phyloP scores from a whole-genome alignment of 2,797 vertebrate species.

The Eulemur rubriventer region DNA sequence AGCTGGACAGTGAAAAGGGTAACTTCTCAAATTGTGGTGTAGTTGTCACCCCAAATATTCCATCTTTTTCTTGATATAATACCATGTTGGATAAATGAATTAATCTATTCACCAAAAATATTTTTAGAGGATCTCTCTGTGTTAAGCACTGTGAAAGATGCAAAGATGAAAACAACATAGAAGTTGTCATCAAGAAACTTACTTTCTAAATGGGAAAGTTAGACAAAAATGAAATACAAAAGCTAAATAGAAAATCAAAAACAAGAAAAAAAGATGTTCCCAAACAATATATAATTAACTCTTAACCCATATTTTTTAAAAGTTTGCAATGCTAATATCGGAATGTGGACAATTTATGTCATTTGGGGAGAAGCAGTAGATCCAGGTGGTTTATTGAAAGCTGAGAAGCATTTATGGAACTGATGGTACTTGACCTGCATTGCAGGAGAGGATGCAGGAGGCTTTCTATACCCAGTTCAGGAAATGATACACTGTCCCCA shows the following conservation, averaged over 20 bases:
- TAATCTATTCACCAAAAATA: neutral
- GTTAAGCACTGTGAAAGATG: neutral
- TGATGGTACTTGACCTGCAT: neutral
- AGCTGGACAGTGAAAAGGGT: neutral
- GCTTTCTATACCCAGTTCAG: neutral
- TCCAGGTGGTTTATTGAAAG: neutral
- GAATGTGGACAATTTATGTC: neutral
- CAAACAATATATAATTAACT: neutral
- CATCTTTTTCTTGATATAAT: neutral
- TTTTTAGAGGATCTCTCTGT: neutral
- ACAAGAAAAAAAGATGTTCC: neutral
- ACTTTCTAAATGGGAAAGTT: constrained; percentile 1
- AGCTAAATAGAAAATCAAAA: neutral
- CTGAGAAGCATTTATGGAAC: neutral
- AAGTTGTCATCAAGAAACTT: neutral
- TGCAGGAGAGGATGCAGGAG: neutral
- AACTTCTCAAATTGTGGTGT: neutral
- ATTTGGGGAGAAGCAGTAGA: neutral
- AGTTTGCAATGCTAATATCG: neutral
- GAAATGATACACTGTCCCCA: neutral
- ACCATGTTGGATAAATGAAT: neutral
- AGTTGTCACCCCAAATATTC: neutral
- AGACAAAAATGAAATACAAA: constrained; percentile 1
- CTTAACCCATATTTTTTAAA: neutral
- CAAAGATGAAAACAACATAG: neutral